Evolutionary conservation across 2,113 vertebrate species (phyloP).

Genomic region (Columba livia): DNA sequence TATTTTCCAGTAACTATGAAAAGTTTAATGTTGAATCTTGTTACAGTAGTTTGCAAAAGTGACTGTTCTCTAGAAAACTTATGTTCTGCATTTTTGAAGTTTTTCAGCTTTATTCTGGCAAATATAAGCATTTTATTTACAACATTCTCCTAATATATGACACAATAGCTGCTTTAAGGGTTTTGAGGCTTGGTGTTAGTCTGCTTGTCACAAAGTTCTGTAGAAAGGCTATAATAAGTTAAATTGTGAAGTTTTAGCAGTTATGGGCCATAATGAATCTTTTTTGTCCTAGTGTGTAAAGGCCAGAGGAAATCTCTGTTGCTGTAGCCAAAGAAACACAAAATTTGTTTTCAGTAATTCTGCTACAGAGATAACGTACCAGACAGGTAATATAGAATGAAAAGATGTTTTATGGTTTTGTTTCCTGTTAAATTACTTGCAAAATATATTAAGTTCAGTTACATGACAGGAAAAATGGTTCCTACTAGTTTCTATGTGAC

Average conservation of each 20-base stretch:
- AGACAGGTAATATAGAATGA: not conserved
- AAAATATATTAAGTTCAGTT: not conserved
- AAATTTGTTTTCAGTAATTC: not conserved
- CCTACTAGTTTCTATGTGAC: not conserved
- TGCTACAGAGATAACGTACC: not conserved
- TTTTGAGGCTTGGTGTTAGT: not conserved
- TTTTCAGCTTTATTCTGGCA: conserved; percentile 15
- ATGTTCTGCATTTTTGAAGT: not conserved
- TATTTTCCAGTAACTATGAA: not conserved
- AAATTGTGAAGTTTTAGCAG: not conserved
- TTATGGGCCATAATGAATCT: not conserved
- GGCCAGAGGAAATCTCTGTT: not conserved
- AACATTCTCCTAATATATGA: not conserved
- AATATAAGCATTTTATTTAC: conserved; percentile 3
- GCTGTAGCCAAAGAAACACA: not conserved
- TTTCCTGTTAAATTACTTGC: conserved; percentile 1
- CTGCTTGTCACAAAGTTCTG: not conserved
- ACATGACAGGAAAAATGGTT: not conserved
- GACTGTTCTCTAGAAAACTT: not conserved
- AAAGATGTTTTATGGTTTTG: not conserved
- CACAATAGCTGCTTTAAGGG: not conserved
- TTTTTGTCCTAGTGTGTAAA: not conserved
- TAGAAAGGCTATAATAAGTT: not conserved
- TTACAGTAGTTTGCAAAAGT: not conserved
- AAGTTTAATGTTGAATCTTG: not conserved